Evolutionary conservation across 2,113 vertebrate genomes (phyloP), one percentile per base, ranked within the genome.

Genomic region (Ellobius talpinus): DNA sequence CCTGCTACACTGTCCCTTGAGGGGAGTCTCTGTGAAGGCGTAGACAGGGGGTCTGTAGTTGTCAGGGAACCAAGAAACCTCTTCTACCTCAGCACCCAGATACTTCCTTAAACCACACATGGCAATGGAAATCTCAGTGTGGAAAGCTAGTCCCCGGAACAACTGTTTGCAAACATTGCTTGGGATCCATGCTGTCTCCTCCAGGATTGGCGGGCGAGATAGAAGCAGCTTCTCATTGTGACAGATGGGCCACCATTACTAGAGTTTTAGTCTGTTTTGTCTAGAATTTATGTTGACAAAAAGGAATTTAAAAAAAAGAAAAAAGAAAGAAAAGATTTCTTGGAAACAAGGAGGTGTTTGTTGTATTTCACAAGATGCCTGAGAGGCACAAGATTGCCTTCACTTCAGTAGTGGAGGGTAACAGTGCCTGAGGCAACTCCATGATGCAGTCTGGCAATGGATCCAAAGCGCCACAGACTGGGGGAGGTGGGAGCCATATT

Each of bases 271-370:
- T 96, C 89, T 33, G 1, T 96, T 98, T 97, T 98, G 98, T 98
- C 98, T 98, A 96, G 98, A 95, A 97, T 98, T 98, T 98, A 96
- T 97, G 96, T 98, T 98, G 98, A 98, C 97, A 97, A 98, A 98
- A 96, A 70, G 65, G 45, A 52, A n/a, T 68, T 45, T 12, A 93
- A 89, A 90, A 90, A 74, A 74, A 85, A 78, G 65, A 17, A 33
- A 55, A 45, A 97, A 66, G 94, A 29, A 86, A 81, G 91, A 66
- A 92, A 92, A 88, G 91, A 86, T 94, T 96, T 97, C 92, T 95
- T 97, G 98, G 97, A 97, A 94, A 63, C 87, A 3, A 91, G 95
- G 94, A 98, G 97, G 89, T 78, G 97, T 98, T 97, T 29, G 90
- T 97, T 98, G 98, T 97, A 96, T 97, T 98, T 98, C 96, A 84